phyloP scores from a whole-genome alignment of 2,888 invertebrate species.

The Urechis unicinctus region DNA sequence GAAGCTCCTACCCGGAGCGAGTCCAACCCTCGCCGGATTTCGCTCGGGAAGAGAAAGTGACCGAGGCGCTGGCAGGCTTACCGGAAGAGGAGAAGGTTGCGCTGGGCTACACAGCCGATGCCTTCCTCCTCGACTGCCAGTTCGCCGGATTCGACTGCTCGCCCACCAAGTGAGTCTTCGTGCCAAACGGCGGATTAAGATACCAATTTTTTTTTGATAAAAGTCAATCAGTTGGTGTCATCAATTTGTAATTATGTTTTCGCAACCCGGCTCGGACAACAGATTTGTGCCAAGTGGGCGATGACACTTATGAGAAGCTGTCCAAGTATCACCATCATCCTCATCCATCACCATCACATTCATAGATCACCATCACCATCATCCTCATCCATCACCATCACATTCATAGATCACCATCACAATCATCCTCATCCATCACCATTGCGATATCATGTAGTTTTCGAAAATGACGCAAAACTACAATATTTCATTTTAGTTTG shows the following conservation, averaged over 20 bases:
- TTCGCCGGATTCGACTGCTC: not conserved
- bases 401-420: no score
- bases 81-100: not conserved
- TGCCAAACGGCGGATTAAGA: not conserved
- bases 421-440: no score
- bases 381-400: no score
- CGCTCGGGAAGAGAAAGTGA: not conserved
- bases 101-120: not conserved
- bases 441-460: not conserved
- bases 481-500: no score
- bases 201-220: not conserved
- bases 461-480: not conserved
- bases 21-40: not conserved
- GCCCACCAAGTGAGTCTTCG: not conserved
- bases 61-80: not conserved
- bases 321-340: no score
- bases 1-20: not conserved
- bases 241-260: not conserved
- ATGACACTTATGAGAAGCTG: no score
- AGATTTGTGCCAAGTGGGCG: not conserved
- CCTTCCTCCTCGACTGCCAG: not conserved
- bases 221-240: not conserved
- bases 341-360: no score
- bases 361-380: no score
- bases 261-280: not conserved